Base-by-base conservation (phyloP, 2,113 vertebrate species). In the Merops nubicus region DNA sequence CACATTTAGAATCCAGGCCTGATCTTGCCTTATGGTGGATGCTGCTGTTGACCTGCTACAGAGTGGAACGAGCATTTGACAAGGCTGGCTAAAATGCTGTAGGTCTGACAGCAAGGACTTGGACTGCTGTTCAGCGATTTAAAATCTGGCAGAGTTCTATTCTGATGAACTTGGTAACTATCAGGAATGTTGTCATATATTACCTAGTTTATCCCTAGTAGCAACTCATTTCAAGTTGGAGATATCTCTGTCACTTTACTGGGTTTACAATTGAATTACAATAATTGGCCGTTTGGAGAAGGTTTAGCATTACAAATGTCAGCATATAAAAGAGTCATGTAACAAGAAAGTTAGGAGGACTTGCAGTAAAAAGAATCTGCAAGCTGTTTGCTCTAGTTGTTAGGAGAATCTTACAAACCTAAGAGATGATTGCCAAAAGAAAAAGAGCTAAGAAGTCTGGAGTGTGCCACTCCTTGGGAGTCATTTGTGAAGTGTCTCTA, bases 21-120 rank as follows among this genome's bases (percentile, higher is more conserved):
- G 19, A 4, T 79, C 22, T 2, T 5, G 2, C 11, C 43, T 11
- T 2, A 0, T 43, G 15, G 15, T n/a, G 9, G 6, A 0, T 67
- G 47, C 59, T 60, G 16, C 22, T 72, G 22, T 48, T 21, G 8
- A 28, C 33, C 63, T 62, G 31, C 56, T 70, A 3, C 31, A 45
- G 74, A 57, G 50, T 11, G 12, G 21, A 70, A 42, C 21, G 43
- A 40, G 16, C 19, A 12, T 36, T 65, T 57, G 51, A 62, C n/a
- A 31, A 78, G 19, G 15, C 34, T 90, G 51, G 34, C 74, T 63
- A 17, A 88, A 63, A 60, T 34, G 36, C 38, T 38, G 8, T 48
- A 10, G 11, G 16, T 87, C 15, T 91, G 40, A 84, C 50, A 96
- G 65, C 34, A 76, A 56, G 56, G 15, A 34, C n/a, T 25, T 94